Base-by-base conservation (phyloP, 2,888 invertebrate genomes). In the Diarsia rubi region DNA sequence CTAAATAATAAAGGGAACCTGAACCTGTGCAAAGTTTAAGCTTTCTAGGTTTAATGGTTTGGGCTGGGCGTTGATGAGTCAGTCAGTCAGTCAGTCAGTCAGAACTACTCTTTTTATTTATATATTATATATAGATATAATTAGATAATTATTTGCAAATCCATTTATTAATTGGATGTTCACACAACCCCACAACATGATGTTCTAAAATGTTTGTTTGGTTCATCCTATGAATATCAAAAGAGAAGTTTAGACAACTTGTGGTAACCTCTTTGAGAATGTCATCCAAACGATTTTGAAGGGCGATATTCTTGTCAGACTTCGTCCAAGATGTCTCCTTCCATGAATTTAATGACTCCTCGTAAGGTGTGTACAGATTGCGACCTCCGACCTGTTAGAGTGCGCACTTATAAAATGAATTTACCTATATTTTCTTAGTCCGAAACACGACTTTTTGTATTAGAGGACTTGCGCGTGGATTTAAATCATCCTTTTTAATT, bases 301-400 rank as follows among this genome's bases (percentile, higher is more conserved):
- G 27, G 9, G 27, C 19, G n/a, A 79, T 79, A 75, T 65, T 75
- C 68, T 81, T 75, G 76, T 81, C 64, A 81, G 75, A 69, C 47
- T 65, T 75, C 54, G n/a, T 9, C 19, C n/a, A 69, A 65, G 68
- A 64, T 14, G 57, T 57, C 57, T n/a, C 57, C 49, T 54, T 47
- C 57, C 27, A 31, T 59, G 49, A 59, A 79, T 65, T 73, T 79
- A 77, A 77, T 73, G 64, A 64, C 59, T 14, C 52, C 49, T 73
- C 27, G 49, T 42, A 6, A 63, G 64, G 60, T 45, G 52, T 45
- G 59, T 52, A 19, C 49, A 37, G 37, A 59, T 64, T 49, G 31
- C 24, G 44, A 70, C 42, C n/a, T 42, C n/a, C 42, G 42, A 42
- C n/a, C 37, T 72, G 1, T 19, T 4, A 78, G 27, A 57, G 79